Percentiles rank a stretch among this genome's conserved stretches.
Conservation (phyloP, 2,797 vertebrate genomes). For the Diglossa cyanea region DNA sequence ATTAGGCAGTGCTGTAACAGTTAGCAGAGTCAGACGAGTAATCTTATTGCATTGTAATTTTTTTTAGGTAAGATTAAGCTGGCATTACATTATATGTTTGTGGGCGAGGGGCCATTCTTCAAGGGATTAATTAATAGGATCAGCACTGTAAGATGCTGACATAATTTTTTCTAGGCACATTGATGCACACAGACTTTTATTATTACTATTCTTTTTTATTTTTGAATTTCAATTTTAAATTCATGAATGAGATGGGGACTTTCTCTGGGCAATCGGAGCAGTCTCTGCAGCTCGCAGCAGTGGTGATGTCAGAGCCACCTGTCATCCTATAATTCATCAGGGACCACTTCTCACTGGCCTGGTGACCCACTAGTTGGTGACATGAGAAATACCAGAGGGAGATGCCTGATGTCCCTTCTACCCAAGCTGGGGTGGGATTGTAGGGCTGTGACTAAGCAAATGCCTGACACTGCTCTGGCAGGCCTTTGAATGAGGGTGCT, state of each 20-base stretch:
- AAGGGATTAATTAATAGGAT: constrained; percentile 45
- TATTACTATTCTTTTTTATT: neutral
- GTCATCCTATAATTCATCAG: neutral
- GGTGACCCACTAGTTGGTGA: neutral
- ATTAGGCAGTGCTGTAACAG: constrained; percentile 43
- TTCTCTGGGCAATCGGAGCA: neutral
- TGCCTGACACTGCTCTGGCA: neutral
- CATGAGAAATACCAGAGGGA: neutral
- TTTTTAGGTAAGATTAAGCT: constrained; percentile 40
- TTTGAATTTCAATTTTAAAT: neutral
- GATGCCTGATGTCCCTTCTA: neutral
- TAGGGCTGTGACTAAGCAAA: neutral
- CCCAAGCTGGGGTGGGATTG: accelerated
- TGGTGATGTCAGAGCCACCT: neutral
- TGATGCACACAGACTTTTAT: neutral
- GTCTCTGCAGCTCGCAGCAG: neutral
- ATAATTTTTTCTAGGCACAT: neutral
- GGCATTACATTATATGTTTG: constrained; percentile 39
- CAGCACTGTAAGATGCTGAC: neutral
- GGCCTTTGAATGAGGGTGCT: neutral
- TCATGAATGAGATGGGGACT: neutral
- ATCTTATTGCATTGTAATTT: constrained; percentile 38
- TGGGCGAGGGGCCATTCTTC: constrained; percentile 15
- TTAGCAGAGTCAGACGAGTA: constrained; percentile 44
- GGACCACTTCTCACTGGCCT: neutral